Conservation (phyloP, 64 coral and sea anemone species). For the Platygyra sinensis region DNA sequence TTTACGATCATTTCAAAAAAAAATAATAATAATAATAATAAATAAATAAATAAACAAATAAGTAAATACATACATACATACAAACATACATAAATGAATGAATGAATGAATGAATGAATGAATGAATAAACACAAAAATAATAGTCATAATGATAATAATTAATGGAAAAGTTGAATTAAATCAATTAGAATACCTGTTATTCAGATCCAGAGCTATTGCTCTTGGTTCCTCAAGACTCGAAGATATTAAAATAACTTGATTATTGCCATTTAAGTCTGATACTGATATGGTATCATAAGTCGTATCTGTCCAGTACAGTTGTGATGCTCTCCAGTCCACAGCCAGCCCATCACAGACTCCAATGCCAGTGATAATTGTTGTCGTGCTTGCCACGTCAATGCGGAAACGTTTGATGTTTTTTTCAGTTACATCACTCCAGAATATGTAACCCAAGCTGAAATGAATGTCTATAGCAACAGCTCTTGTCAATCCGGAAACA, state of each 20-base stretch:
- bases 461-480: constrained; percentile 64
- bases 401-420: constrained; percentile 47
- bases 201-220: constrained; percentile 71
- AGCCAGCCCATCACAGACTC: constrained; percentile 63
- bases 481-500: constrained; percentile 35
- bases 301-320: constrained; percentile 70
- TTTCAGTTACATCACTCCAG: constrained; percentile 53
- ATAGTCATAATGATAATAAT: too few species aligned
- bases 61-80: too few species aligned
- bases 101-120: too few species aligned
- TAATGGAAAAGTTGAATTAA: too few species aligned
- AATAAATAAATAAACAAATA: too few species aligned
- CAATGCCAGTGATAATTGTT: constrained; percentile 38
- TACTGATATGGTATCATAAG: constrained; percentile 53
- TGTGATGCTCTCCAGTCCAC: constrained; percentile 54
- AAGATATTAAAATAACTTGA: constrained; percentile 7
- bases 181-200: background rate
- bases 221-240: constrained; percentile 42
- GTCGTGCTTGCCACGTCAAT: constrained; percentile 6
- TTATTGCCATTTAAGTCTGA: constrained; percentile 52
- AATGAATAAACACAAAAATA: too few species aligned
- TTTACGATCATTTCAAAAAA: too few species aligned
- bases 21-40: too few species aligned
- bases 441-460: constrained; percentile 47
- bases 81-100: too few species aligned